phyloP scores from a whole-genome alignment of 2,797 vertebrate genomes.

The Sandelia bainsii region DNA sequence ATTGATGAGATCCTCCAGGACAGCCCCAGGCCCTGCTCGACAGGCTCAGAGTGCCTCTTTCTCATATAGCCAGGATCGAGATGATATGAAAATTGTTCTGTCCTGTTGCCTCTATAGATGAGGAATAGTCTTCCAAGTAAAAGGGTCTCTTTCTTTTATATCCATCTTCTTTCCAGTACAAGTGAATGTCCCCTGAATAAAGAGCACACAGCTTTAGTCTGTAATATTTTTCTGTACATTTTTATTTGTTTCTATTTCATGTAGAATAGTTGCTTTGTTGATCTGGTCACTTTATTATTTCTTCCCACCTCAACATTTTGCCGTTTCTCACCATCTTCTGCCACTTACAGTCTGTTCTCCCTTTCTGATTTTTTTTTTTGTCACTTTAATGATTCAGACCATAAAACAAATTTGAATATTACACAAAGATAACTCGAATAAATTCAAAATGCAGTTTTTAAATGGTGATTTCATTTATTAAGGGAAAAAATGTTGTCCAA shows the following conservation, averaged over 20 bases:
- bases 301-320: constrained; percentile 8
- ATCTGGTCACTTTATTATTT: constrained; percentile 34
- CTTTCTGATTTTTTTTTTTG: too few relatives aligned
- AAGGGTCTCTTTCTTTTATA: constrained; percentile 49
- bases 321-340: constrained; percentile 23
- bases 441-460: too few relatives aligned
- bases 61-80: constrained; percentile 56
- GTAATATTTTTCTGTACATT: constrained; percentile 43
- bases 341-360: constrained; percentile 39
- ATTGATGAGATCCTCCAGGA: constrained; percentile 80
- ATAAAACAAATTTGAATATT: too few relatives aligned
- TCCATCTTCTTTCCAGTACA: constrained; percentile 42
- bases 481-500: constrained; percentile 18
- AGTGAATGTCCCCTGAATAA: constrained; percentile 56
- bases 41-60: constrained; percentile 61
- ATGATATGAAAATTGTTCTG: constrained; percentile 65
- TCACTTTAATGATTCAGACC: too few relatives aligned
- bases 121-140: constrained; percentile 56
- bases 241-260: constrained; percentile 40
- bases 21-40: constrained; percentile 58
- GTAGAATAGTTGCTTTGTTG: constrained; percentile 32
- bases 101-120: constrained; percentile 68
- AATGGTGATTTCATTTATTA: too few relatives aligned
- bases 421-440: too few relatives aligned
- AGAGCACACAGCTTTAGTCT: constrained; percentile 44